Evolutionary conservation across 2,797 vertebrate genomes (phyloP), one percentile per base, ranked within the genome.

Genomic region (Thaleichthys pacificus): DNA sequence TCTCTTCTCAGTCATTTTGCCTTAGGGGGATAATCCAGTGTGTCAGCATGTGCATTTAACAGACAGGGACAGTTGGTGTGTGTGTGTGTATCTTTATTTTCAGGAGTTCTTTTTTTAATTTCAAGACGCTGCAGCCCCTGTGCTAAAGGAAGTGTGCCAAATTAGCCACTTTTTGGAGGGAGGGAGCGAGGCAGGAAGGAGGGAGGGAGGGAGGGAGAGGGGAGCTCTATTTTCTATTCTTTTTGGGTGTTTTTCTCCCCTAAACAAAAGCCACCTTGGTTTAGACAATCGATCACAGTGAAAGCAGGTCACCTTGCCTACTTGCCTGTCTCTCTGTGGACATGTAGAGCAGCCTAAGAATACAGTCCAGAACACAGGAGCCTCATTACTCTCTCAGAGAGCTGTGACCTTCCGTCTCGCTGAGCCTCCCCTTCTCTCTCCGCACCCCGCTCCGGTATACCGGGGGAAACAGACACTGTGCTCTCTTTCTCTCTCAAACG

Each of bases 261-360:
- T 15, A 69, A 83, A 73, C 76, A 80, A 80, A 84, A 81, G 79
- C 72, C 77, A 71, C 86, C 70, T 57, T 75, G 75, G 77, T 80
- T 87, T 83, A 83, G 80, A 60, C 85, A 81, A 86, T 89, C 77
- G 83, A 91, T 91, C 83, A 81, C 75, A 42, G 81, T 68, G 75
- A 90, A 92, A 92, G 85, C 87, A 15, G 93, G 91, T 93, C 92
- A 93, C 91, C 89, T 92, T 91, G 88, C 84, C 77, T 26, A 82
- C 82, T 71, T n/a, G 32, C 28, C 21, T 75, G 76, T 87, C 89
- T 86, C 15, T 28, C 87, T 9, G 81, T 62, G 85, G 91, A 92
- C 85, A 81, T 72, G 73, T 79, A 73, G 77, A 86, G 81, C 85
- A 75, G 85, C 88, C 92, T 92, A 93, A 93, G 93, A 92, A 94